These are phyloP conservation scores for Scaptomyza cyrtandrae DNA, from an alignment of 2,888 invertebrate species.

Conservation along the genomic window DNA sequence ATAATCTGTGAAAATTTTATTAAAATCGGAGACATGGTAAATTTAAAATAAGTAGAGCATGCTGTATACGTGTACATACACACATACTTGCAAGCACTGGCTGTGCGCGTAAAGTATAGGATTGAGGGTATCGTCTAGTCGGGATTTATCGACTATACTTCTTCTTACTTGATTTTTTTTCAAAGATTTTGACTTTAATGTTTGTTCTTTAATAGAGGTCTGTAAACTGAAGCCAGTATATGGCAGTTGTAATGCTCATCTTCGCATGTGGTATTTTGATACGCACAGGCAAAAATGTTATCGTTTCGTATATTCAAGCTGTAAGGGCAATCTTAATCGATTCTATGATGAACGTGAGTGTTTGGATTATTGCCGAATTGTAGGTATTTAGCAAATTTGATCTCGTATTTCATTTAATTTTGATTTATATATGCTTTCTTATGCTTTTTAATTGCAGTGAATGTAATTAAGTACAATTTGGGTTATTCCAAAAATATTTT, in stretches of 20 bases:
- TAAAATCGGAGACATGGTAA: no score
- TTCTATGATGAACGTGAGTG: slow-evolving; percentile 30
- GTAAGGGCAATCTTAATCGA: slow-evolving; percentile 44
- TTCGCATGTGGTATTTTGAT: slow-evolving; percentile 33
- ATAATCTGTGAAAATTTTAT: no score
- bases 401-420: background rate
- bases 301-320: slow-evolving; percentile 38
- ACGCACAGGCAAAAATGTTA: background rate
- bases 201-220: slow-evolving; percentile 9
- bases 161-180: no score
- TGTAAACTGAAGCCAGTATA: slow-evolving; percentile 4
- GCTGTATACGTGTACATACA: no score
- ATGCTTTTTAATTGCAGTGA: slow-evolving; percentile 4
- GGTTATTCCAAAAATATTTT: background rate
- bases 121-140: no score
- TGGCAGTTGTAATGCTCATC: slow-evolving; percentile 15
- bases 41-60: no score
- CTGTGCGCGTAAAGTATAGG: no score
- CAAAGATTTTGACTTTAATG: no score
- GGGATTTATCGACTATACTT: no score
- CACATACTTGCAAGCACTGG: no score
- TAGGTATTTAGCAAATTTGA: background rate
- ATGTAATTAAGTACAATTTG: background rate
- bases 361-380: slow-evolving; percentile 26
- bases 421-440: background rate